Conservation (phyloP, 2,113 vertebrate genomes). For the Rostratula benghalensis region DNA sequence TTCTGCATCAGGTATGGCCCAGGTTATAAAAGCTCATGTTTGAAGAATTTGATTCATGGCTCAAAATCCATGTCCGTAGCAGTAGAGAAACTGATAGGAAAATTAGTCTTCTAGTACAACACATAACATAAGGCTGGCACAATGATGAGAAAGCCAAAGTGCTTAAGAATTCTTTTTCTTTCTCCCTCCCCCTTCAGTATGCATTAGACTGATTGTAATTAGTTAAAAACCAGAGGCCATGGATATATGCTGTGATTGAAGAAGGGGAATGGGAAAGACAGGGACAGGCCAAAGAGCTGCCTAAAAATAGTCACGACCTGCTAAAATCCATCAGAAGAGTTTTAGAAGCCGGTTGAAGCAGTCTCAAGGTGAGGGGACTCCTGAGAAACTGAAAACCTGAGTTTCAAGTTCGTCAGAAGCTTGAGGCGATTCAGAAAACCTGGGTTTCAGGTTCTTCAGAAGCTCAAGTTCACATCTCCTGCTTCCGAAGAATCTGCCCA, state of each 20-base stretch:
- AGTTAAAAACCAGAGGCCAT: neutral
- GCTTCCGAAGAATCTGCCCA: neutral
- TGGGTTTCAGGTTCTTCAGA: neutral
- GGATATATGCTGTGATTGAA: neutral
- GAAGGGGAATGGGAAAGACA: neutral
- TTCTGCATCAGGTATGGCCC: neutral
- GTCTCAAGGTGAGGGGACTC: neutral
- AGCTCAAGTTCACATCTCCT: neutral
- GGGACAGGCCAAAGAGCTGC: neutral
- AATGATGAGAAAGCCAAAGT: neutral
- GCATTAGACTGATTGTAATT: neutral
- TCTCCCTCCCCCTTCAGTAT: neutral
- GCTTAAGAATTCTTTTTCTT: neutral
- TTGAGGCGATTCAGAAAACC: neutral
- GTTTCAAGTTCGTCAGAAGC: neutral
- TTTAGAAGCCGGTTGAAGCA: neutral
- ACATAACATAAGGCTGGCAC: neutral
- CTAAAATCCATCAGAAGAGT: neutral
- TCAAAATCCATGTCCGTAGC: neutral
- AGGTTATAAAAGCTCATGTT: neutral
- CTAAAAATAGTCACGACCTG: neutral
- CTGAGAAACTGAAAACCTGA: neutral
- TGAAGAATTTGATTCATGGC: neutral
- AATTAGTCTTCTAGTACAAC: neutral
- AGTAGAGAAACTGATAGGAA: neutral